Base-by-base conservation (phyloP, 2,113 vertebrate species). In the Notothenia rossii region DNA sequence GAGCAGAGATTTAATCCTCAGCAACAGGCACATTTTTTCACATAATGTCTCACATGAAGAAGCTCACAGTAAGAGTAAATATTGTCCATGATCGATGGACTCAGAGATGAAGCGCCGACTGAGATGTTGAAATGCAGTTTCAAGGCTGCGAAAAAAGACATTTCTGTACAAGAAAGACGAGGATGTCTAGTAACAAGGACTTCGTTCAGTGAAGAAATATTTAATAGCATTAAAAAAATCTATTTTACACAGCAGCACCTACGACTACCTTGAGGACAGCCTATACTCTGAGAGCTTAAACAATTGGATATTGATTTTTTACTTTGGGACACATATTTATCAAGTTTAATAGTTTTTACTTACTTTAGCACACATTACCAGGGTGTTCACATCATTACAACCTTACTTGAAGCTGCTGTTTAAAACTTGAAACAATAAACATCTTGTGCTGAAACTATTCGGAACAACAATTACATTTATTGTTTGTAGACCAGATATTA, bases 41-140 rank as follows among this genome's bases (percentile, higher is more conserved):
- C 11, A 1, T 48, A 59, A 71, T 20, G 63, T 49, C 43, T 29
- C 2, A 17, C 9, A 51, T 51, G 43, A 66, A 7, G 2, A 40
- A 29, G 43, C 33, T 58, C 20, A 2, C 10, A 43, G 75, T 50
- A 54, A n/a, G 60, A 36, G 54, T 40, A 49, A 22, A 64, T 29
- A 59, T 45, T 69, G 25, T 4, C 7, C 43, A 48, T 51, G 69
- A 66, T 17, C 2, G 17, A 68, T 63, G 50, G 54, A 70, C 51
- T 64, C 11, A 40, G 64, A 78, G 49, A 45, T 11, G 61, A 82
- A 5, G 51, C 61, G 53, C 60, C 67, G 64, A 69, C 64, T 59
- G 62, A 65, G 25, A 75, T 54, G 66, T 20, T 59, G 84, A 67
- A 75, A 81, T 65, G 7, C 36, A 49, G 13, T 72, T 65, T 77